Base-by-base conservation (phyloP, 1,140 invertebrate species). In the Scylla paramamosain region DNA sequence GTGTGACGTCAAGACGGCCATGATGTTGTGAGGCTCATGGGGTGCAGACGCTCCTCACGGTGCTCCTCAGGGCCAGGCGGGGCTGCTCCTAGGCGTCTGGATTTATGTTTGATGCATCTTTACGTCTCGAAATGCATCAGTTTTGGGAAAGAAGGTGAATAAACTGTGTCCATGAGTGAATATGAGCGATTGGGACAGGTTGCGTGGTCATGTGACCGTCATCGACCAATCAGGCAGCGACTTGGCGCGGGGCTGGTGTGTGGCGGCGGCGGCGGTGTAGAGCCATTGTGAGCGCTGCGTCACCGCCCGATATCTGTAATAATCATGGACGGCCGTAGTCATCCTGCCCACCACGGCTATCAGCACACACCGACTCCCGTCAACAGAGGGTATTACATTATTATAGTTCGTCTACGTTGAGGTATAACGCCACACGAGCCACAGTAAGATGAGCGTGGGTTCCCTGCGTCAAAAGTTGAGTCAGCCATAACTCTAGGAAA, bases 161-260 rank as follows among this genome's bases (percentile, higher is more conserved):
- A 95, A 95, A 39, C 10, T 20, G 29, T 16, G 20, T 28, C 25
- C 16, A 29, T 45, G n/a, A 91, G 89, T 84, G 45, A 46, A 91
- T 46, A 46, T 93, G 95, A 95, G 91, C 32, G n/a, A 59, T 82
- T 87, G 82, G 48, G 83, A 45, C 29, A 39, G 84, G 83, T 95
- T 86, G 95, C 95, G 91, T 95, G 95, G 95, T 95, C 95, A 95
- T 95, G 95, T 95, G 95, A 95, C 95, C 86, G 31, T 25, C 28
- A 48, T 84, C 48, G 83, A 93, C 95, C 95, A 95, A 95, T 95
- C 52, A 95, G 95, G 84, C 84, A 0, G 95, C 92, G 84, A 46
- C 83, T 87, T 87, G 48, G 0, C 28, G 45, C 14, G 25, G 91
- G 92, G 83, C 39, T 46, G 87, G 39, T 88, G 46, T 67, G 94